Base-by-base conservation (phyloP, 2,888 invertebrate genomes). In the Monopis laevigella region DNA sequence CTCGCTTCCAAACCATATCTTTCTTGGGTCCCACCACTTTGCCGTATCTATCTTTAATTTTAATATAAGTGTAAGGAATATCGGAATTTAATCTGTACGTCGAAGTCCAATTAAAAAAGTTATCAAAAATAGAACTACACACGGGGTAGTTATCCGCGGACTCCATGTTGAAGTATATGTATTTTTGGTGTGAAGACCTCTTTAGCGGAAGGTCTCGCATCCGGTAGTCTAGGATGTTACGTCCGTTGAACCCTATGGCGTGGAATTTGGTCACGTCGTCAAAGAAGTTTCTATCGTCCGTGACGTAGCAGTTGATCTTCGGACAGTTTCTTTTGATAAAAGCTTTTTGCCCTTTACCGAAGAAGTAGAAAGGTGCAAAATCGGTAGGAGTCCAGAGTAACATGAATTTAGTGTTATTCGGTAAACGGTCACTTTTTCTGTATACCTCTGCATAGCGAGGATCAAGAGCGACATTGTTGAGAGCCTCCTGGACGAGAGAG, bases 51-150 rank as follows among this genome's bases (percentile, higher is more conserved):
- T 78, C 56, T 39, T 49, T 59, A 17, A 78, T 56, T 27, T 56
- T 41, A 19, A 81, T 52, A 48, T 81, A 81, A 2, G 64, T 58
- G 24, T 49, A 62, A 0, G 62, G 64, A 41, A 80, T 62, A 46
- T 80, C 78, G 1, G 80, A 77, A 49, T 74, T 56, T 2, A 77
- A 52, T 52, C 56, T 66, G 27, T 80, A 80, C 0, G 80, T 80
- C 1, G 67, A 53, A 1, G 81, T 80, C 71, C 69, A 72, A 47
- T 81, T 80, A 34, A 81, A 81, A 43, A 64, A 78, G 3, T 57
- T 53, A n/a, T 81, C 67, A 24, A 57, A 77, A 13, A 43, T 40
- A 1, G 48, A 32, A 2, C 46, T 45, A 44, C 77, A 78, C 0
- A 70, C 53, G 0, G 78, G 77, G 42, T 57, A 64, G 45, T 75